Evolutionary conservation across 1,140 invertebrate genomes (phyloP).

Genomic region (Gryon sp.): DNA sequence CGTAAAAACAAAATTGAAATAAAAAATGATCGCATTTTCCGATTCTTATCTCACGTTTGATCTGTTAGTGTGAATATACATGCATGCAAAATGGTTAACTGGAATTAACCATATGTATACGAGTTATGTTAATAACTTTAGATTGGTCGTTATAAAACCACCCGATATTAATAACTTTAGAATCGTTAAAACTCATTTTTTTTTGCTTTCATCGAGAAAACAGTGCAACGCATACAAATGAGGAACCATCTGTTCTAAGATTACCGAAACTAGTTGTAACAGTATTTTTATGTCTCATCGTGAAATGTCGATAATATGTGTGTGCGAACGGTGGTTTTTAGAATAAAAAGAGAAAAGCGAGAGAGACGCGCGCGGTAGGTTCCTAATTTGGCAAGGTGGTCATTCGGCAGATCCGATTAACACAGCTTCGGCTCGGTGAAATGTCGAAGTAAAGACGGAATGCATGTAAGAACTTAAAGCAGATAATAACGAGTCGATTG

Average conservation of each 20-base stretch:
- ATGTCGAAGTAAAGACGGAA: constrained; percentile 13
- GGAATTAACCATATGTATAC: background rate
- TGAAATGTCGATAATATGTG: constrained; percentile 28
- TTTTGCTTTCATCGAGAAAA: too few relatives aligned
- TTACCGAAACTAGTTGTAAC: constrained; percentile 12
- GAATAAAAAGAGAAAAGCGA: constrained; percentile 43
- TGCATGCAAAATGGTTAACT: background rate
- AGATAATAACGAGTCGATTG: background rate
- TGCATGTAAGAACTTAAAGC: background rate
- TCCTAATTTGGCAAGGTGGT: constrained; percentile 34
- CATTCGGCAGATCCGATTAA: constrained; percentile 1
- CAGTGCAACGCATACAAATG: background rate
- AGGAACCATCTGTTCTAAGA: background rate
- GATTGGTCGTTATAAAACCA: too few relatives aligned
- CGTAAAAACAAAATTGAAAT: background rate
- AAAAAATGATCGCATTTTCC: constrained; percentile 2
- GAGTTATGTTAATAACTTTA: background rate
- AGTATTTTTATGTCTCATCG: constrained; percentile 30
- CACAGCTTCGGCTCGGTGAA: constrained; percentile 20
- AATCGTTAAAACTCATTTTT: too few relatives aligned
- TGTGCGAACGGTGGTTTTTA: constrained; percentile 15
- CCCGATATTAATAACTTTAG: too few relatives aligned
- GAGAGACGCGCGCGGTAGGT: constrained; percentile 14
- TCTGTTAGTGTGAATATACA: too few relatives aligned
- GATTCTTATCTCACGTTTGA: background rate